A percentile compares a stretch with the other conserved stretches of the same genome.
phyloP scores from a whole-genome alignment of 2,113 vertebrate genomes.

The Rissa tridactyla region DNA sequence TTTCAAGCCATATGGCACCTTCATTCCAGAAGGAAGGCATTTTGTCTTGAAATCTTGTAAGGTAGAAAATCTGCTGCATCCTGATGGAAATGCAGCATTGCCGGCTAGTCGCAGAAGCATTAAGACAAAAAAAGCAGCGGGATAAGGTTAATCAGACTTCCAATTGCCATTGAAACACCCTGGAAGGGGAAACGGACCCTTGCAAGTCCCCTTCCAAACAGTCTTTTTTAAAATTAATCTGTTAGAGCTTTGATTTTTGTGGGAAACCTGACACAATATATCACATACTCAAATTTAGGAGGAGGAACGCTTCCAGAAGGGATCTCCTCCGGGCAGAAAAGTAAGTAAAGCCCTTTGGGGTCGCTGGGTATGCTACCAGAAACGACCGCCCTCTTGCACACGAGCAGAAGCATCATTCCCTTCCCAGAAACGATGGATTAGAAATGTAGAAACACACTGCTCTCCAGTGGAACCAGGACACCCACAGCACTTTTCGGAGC shows the following conservation, averaged over 20 bases:
- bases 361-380: not conserved
- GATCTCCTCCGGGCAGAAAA: not conserved
- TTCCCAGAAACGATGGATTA: not conserved
- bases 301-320: not conserved
- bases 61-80: constrained; percentile 35
- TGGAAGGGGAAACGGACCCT: not conserved
- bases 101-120: not conserved
- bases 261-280: not conserved
- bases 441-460: not conserved
- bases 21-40: constrained; percentile 32
- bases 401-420: not conserved
- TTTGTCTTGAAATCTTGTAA: constrained; percentile 46
- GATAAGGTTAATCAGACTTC: not conserved
- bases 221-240: not conserved
- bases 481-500: not conserved
- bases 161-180: not conserved
- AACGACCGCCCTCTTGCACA: not conserved
- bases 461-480: constrained; percentile 28
- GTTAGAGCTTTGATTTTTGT: not conserved
- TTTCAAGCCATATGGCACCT: constrained; percentile 59
- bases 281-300: not conserved
- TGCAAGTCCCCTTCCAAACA: not conserved
- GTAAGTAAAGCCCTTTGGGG: not conserved
- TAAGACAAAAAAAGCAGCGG: not conserved
- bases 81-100: not conserved